phyloP scores from a whole-genome alignment of 2,888 invertebrate genomes.

The Tridacna gigas region DNA sequence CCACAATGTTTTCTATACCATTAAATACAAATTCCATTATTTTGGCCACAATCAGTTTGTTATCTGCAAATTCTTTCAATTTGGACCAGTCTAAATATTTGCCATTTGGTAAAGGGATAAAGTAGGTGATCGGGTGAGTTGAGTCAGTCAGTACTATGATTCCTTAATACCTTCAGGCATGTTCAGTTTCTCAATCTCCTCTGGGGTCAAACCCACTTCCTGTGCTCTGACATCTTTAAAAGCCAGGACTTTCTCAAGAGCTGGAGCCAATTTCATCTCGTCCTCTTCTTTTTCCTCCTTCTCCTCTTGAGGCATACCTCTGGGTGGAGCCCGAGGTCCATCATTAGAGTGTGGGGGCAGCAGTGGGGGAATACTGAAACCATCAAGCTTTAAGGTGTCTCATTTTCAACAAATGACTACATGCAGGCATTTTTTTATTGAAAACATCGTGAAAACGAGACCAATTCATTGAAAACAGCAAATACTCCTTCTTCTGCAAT shows the following conservation, averaged over 20 bases:
- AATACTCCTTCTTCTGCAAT: no score
- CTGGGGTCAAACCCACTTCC: slow-evolving; percentile 88
- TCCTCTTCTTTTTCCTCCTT: slow-evolving; percentile 66
- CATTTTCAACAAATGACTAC: no score
- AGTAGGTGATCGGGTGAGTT: background rate
- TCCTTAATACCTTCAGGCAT: slow-evolving; percentile 62
- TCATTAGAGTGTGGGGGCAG: slow-evolving; percentile 46
- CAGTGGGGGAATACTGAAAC: slow-evolving; percentile 50
- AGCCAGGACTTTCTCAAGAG: slow-evolving; percentile 94
- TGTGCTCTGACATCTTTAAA: slow-evolving; percentile 94
- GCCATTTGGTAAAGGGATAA: no score
- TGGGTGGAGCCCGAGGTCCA: slow-evolving; percentile 35
- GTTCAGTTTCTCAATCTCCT: slow-evolving; percentile 72
- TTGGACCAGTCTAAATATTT: no score
- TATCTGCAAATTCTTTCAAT: no score
- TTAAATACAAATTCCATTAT: no score
- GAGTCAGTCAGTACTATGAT: background rate
- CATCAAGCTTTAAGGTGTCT: background rate
- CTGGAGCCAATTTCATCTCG: slow-evolving; percentile 89
- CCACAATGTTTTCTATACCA: no score
- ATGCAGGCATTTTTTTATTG: no score
- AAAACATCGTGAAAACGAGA: no score
- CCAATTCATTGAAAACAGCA: no score
- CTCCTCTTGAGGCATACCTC: slow-evolving; percentile 34
- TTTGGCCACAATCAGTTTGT: no score